Conservation (phyloP, 1,140 invertebrate species). For the Drosophila fuyamai region DNA sequence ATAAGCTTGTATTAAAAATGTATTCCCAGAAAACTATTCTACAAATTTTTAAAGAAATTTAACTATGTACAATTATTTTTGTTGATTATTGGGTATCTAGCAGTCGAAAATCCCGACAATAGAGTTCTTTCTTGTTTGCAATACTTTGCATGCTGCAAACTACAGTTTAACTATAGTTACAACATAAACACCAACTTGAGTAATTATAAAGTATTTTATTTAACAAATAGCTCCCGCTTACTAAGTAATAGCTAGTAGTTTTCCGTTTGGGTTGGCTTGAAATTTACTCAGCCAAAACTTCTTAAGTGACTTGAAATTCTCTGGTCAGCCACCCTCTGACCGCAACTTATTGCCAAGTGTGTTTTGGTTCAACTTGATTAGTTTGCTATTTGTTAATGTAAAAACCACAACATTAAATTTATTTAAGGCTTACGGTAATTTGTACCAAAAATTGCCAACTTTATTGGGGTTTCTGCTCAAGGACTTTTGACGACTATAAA, state of each 20-base stretch:
- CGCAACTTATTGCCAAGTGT: constrained; percentile 51
- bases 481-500: constrained; percentile 29
- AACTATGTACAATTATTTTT: too few relatives aligned
- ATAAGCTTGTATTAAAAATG: too few relatives aligned
- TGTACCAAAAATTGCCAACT: constrained; percentile 7
- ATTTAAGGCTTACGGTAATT: constrained; percentile 23
- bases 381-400: constrained; percentile 57
- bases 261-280: neutral
- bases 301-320: constrained; percentile 22
- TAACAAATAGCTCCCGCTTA: neutral
- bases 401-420: constrained; percentile 39
- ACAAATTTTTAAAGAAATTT: too few relatives aligned
- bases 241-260: neutral
- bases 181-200: neutral
- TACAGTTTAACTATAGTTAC: too few relatives aligned
- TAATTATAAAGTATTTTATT: neutral
- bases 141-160: too few relatives aligned
- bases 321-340: constrained; percentile 29
- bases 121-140: too few relatives aligned
- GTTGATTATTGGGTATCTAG: too few relatives aligned
- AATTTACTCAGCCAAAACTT: constrained; percentile 16
- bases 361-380: constrained; percentile 37
- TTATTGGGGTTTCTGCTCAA: constrained; percentile 17
- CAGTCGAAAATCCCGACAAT: too few relatives aligned
- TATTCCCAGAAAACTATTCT: too few relatives aligned